Conservation (phyloP, 2,888 invertebrate species). For the Clepsis dumicolana region DNA sequence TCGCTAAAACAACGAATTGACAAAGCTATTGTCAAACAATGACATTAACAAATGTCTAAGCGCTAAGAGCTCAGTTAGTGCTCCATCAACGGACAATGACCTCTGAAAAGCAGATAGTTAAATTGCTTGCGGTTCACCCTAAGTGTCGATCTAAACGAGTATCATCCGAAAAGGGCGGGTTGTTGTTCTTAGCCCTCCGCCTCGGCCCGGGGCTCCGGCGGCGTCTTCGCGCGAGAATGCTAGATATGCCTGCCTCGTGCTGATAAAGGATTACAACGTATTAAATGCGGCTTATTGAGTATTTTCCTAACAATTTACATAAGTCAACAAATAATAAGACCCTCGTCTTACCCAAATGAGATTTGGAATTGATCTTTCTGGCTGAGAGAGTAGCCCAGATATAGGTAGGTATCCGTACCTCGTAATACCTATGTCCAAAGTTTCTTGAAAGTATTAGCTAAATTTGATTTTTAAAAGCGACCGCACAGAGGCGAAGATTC, state of each 20-base stretch:
- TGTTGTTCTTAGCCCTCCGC: slow-evolving; percentile 51
- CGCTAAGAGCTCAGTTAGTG: slow-evolving; percentile 42
- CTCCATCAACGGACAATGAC: slow-evolving; percentile 46
- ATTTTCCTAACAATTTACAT: slow-evolving; percentile 72
- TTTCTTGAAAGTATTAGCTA: not conserved
- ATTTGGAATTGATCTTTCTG: slow-evolving; percentile 55
- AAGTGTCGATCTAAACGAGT: slow-evolving; percentile 52
- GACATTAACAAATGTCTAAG: slow-evolving; percentile 35
- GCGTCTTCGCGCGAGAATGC: slow-evolving; percentile 46
- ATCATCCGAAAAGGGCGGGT: slow-evolving; percentile 50
- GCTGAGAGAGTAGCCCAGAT: slow-evolving; percentile 10
- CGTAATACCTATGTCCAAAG: not conserved
- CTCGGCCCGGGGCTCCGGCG: slow-evolving; percentile 6
- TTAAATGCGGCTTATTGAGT: slow-evolving; percentile 74
- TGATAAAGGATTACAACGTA: slow-evolving; percentile 75
- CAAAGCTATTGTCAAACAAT: slow-evolving; percentile 34
- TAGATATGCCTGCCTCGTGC: slow-evolving; percentile 66
- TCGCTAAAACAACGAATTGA: slow-evolving; percentile 30
- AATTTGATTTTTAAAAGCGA: not conserved
- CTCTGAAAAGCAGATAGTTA: slow-evolving; percentile 46
- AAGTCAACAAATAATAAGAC: slow-evolving; percentile 68
- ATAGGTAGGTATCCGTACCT: not conserved
- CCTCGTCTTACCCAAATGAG: slow-evolving; percentile 58
- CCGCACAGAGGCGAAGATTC: not conserved
- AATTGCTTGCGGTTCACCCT: slow-evolving; percentile 49